Conservation (phyloP, 2,888 invertebrate genomes). For the Lochmaea capreae region DNA sequence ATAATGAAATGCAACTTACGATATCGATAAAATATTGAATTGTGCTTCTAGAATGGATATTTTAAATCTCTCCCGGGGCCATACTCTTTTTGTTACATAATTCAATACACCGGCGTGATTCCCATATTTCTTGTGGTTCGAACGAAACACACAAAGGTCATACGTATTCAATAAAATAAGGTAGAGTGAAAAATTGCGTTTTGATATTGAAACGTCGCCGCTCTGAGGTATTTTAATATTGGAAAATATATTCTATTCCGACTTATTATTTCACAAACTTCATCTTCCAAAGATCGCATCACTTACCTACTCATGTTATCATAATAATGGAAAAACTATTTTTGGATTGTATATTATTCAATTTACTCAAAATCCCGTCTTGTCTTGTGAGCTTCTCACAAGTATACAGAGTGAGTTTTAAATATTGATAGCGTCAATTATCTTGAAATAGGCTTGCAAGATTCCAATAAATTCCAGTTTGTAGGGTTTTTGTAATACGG, state of each 20-base stretch:
- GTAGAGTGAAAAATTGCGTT: not conserved
- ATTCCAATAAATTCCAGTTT: too few species aligned
- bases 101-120: not conserved
- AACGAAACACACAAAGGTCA: not conserved
- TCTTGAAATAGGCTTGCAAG: too few species aligned
- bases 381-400: too few species aligned
- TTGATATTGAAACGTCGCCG: not conserved
- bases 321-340: too few species aligned
- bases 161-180: slow-evolving; percentile 2
- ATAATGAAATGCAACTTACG: slow-evolving; percentile 4
- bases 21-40: not conserved
- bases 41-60: not conserved
- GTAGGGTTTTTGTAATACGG: too few species aligned
- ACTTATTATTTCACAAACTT: not conserved
- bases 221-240: not conserved
- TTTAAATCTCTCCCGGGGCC: not conserved
- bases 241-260: not conserved
- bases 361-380: too few species aligned
- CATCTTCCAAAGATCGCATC: not conserved
- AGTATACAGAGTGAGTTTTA: too few species aligned
- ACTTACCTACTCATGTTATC: too few species aligned
- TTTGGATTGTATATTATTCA: too few species aligned
- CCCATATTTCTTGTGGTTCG: not conserved
- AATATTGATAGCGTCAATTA: too few species aligned
- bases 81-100: not conserved